phyloP scores from a whole-genome alignment of 23 tunicate species.

The Oikopleura dioica region DNA sequence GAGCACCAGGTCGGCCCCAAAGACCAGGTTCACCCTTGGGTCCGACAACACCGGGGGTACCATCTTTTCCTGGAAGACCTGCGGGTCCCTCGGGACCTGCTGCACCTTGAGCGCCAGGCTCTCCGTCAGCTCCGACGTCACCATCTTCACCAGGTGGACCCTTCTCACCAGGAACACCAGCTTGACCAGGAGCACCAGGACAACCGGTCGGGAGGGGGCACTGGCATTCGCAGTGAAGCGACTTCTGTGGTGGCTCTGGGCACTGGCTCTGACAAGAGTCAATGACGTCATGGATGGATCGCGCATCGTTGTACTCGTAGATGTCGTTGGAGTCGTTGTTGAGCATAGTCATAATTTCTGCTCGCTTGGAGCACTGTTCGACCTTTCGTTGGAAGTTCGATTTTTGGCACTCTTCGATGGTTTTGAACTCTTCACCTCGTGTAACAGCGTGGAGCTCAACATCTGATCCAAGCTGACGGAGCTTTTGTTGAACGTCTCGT shows the following conservation, averaged over 20 bases:
- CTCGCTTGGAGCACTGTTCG: background rate
- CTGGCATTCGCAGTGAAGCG: conserved; percentile 1
- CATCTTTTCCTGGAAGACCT: background rate
- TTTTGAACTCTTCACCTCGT: background rate
- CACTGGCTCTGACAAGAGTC: background rate
- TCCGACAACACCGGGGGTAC: background rate
- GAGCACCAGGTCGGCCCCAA: conserved; percentile 3
- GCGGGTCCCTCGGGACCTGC: background rate
- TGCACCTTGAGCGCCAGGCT: background rate
- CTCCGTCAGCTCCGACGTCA: conserved; percentile 4
- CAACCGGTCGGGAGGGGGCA: conserved; percentile 5
- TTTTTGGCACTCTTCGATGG: background rate
- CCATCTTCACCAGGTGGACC: background rate
- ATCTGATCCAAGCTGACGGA: background rate
- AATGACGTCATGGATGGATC: background rate
- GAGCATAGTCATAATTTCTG: background rate
- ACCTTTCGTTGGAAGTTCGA: background rate
- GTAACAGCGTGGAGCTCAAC: background rate
- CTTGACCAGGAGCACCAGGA: background rate
- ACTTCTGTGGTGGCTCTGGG: background rate
- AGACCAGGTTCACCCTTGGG: background rate
- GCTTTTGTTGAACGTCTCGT: background rate
- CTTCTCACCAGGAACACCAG: background rate
- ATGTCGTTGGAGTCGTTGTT: background rate
- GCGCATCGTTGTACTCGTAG: background rate